Conservation (phyloP, 2,797 vertebrate genomes). For the Oophaga sylvatica region DNA sequence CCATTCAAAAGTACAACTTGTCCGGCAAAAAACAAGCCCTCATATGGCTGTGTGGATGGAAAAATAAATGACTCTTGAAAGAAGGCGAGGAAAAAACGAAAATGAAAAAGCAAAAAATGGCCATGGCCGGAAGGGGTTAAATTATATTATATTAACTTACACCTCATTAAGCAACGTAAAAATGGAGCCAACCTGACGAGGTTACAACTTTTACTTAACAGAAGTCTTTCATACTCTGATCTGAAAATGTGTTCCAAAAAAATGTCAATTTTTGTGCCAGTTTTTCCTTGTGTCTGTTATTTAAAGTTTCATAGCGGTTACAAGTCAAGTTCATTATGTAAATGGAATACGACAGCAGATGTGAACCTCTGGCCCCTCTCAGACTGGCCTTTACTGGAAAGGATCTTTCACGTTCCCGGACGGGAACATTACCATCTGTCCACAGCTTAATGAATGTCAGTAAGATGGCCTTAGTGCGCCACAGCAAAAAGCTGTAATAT, state of each 20-base stretch:
- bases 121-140: no score
- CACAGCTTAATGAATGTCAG: slow-evolving; percentile 3
- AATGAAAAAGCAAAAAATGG: no score
- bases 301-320: background rate
- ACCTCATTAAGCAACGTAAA: background rate
- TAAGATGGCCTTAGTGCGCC: background rate
- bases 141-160: no score
- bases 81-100: no score
- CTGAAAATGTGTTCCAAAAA: background rate
- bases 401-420: slow-evolving; percentile 16
- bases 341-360: background rate
- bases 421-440: slow-evolving; percentile 32
- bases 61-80: no score
- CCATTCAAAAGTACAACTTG: no score
- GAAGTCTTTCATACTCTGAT: background rate
- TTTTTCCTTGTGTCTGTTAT: background rate
- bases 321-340: background rate
- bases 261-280: background rate
- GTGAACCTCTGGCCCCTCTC: slow-evolving; percentile 11
- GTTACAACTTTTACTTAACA: background rate
- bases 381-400: slow-evolving; percentile 29
- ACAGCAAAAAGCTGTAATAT: background rate
- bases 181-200: background rate
- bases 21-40: no score
- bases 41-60: no score